phyloP scores from a whole-genome alignment of 2,888 invertebrate species.

The Pristionchus arcanus region DNA sequence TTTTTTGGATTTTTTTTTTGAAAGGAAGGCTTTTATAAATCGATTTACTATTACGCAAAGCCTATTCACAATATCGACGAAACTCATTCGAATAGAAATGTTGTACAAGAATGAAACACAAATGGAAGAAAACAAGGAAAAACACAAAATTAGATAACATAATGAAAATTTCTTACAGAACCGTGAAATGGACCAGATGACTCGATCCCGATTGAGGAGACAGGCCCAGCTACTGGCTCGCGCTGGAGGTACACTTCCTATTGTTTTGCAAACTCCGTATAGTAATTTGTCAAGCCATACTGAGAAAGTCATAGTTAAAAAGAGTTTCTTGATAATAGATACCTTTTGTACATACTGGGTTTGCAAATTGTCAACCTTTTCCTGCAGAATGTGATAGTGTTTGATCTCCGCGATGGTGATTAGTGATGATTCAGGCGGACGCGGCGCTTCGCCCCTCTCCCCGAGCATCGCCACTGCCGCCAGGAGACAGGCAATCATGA shows the following conservation, averaged over 20 bases:
- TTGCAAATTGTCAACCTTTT: too few species aligned
- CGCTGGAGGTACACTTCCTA: background rate
- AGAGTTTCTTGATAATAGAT: too few species aligned
- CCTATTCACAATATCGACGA: too few species aligned
- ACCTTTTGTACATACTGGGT: too few species aligned
- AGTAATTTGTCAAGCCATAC: background rate
- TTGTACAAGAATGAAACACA: background rate
- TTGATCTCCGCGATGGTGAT: too few species aligned
- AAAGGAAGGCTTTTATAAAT: too few species aligned
- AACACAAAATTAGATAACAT: background rate
- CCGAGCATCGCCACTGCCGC: background rate
- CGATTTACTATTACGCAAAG: too few species aligned
- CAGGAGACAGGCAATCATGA: constrained; percentile 2
- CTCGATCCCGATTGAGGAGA: constrained; percentile 64
- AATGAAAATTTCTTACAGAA: constrained; percentile 56
- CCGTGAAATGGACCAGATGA: constrained; percentile 65
- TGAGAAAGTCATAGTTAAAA: too few species aligned
- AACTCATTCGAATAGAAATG: too few species aligned
- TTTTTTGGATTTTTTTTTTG: too few species aligned
- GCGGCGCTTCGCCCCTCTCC: background rate
- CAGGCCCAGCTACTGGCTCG: constrained; percentile 59
- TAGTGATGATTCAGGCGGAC: background rate
- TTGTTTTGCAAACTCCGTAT: background rate
- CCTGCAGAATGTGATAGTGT: too few species aligned
- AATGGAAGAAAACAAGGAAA: background rate